These are phyloP conservation scores for Pseudococcus jackbeardsleyi DNA, from an alignment of 2,888 invertebrate species.

Conservation along the genomic window DNA sequence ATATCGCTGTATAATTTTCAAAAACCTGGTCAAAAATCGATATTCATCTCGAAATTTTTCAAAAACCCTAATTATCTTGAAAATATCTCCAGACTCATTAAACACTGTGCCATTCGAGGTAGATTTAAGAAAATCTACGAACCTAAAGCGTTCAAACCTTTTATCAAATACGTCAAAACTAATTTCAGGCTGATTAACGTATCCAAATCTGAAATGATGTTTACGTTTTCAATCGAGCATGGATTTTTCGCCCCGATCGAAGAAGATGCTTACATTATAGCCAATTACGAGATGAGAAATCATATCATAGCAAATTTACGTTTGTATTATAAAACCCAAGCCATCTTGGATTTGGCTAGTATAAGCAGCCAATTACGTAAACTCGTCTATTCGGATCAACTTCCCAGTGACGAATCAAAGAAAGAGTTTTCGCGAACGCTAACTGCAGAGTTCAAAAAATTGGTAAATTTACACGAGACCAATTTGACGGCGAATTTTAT, in stretches of 20 bases:
- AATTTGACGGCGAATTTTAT: background rate
- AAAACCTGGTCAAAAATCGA: background rate
- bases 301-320: background rate
- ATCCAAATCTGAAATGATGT: background rate
- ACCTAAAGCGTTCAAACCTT: background rate
- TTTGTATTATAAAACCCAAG: background rate
- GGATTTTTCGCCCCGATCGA: background rate
- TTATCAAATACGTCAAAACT: background rate
- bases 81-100: background rate
- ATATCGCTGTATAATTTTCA: background rate
- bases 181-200: background rate
- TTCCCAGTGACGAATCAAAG: background rate
- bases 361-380: background rate
- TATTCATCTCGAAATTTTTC: background rate
- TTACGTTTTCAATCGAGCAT: background rate
- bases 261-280: background rate
- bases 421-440: background rate
- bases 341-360: background rate
- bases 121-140: background rate
- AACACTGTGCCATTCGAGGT: background rate
- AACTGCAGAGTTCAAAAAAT: background rate
- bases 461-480: background rate
- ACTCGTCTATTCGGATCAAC: background rate
- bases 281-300: conserved; percentile 24
- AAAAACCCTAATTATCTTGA: background rate